A percentile compares a stretch with the other conserved stretches of the same genome.
Evolutionary conservation across 2,797 vertebrate genomes (phyloP).

Genomic region (Tympanoctomys barrerae): DNA sequence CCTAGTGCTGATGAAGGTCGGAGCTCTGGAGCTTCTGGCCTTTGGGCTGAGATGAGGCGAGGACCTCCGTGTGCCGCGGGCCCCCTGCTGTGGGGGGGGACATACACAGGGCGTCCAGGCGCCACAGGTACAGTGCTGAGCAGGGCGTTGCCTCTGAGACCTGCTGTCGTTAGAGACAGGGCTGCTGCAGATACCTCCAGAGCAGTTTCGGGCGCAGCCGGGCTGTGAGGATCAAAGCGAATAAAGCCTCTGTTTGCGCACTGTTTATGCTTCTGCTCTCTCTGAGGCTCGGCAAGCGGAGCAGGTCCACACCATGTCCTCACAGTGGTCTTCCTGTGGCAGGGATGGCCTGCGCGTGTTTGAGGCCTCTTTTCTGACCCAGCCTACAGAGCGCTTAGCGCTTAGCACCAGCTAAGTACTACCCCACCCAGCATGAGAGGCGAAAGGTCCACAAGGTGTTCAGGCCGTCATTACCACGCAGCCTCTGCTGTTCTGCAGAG

Average conservation of each 20-base stretch:
- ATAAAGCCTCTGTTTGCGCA: neutral
- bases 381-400: neutral
- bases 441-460: neutral
- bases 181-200: neutral
- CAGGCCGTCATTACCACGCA: fast-evolving
- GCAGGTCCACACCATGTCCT: fast-evolving
- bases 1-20: fast-evolving
- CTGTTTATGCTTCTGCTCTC: neutral
- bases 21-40: no score
- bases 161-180: neutral
- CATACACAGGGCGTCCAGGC: fast-evolving
- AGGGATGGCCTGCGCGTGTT: neutral
- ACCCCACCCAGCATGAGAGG: neutral
- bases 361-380: neutral
- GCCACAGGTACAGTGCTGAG: fast-evolving
- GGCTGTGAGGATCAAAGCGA: neutral
- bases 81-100: neutral
- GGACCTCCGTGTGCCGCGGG: neutral
- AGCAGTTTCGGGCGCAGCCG: neutral
- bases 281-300: neutral
- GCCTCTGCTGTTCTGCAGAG: neutral
- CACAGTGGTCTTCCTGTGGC: neutral
- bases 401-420: neutral
- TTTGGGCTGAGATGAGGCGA: no score
- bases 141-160: neutral